These are phyloP conservation scores for Amiota mariae DNA, from an alignment of 2,888 invertebrate genomes.

Conservation along the genomic window DNA sequence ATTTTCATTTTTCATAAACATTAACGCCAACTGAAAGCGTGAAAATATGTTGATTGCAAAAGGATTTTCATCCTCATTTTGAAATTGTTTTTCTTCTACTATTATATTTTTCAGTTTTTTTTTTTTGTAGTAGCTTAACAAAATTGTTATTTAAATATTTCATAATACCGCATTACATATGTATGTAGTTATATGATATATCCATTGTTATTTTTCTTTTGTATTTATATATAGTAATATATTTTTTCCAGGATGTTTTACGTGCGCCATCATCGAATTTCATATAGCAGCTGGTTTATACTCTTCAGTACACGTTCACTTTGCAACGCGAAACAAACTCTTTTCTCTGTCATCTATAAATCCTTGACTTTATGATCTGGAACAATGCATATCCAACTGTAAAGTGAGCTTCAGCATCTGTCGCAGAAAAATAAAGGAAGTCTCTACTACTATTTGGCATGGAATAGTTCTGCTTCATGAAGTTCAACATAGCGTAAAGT, in stretches of 20 bases:
- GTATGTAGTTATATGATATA: conserved; percentile 15
- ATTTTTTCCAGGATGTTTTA: no score
- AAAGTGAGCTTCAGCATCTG: conserved; percentile 20
- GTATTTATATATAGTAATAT: no score
- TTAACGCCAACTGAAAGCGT: conserved; percentile 10
- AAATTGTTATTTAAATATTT: conserved; percentile 12
- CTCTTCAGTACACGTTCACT: background rate
- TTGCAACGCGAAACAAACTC: background rate
- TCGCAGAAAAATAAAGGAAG: background rate
- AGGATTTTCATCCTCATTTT: no score
- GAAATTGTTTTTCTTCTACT: no score
- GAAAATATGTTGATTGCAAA: conserved; percentile 14
- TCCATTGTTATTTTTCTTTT: no score
- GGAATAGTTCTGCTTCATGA: conserved; percentile 16
- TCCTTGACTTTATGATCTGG: conserved; percentile 25
- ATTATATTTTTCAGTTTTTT: background rate
- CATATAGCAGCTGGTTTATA: background rate
- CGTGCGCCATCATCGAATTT: no score
- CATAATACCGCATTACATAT: conserved; percentile 33
- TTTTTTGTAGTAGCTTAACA: background rate
- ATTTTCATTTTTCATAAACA: conserved; percentile 22
- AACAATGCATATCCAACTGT: conserved; percentile 23
- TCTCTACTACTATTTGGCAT: background rate
- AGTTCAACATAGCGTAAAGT: background rate
- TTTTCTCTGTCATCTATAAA: conserved; percentile 16